A percentile compares a stretch with the other conserved stretches of the same genome.
phyloP scores from a whole-genome alignment of 2,888 invertebrate genomes.

The Oxyscelio sp. region DNA sequence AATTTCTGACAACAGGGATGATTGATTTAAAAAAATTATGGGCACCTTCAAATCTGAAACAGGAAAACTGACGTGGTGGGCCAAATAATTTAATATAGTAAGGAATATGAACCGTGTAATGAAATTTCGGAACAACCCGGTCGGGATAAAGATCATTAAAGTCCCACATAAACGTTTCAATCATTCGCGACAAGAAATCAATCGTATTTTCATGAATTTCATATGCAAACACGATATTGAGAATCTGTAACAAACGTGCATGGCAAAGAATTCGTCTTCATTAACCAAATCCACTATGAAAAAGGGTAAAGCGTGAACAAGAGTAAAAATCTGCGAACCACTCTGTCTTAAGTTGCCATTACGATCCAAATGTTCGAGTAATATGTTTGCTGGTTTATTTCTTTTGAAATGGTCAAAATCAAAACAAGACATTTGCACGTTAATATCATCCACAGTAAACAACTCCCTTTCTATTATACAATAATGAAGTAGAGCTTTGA shows the following conservation, averaged over 20 bases:
- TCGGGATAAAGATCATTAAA: slow-evolving; percentile 52
- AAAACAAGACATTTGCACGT: slow-evolving; percentile 21
- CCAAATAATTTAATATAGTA: slow-evolving; percentile 68
- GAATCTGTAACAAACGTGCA: slow-evolving; percentile 21
- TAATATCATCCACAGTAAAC: background rate
- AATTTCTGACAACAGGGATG: too few relatives aligned
- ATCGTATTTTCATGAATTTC: slow-evolving; percentile 15
- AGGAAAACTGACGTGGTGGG: slow-evolving; percentile 63
- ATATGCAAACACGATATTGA: slow-evolving; percentile 24
- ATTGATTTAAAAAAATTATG: slow-evolving; percentile 64
- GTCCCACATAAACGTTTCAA: background rate
- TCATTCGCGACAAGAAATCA: slow-evolving; percentile 18
- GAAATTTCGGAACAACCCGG: slow-evolving; percentile 62
- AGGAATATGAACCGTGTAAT: slow-evolving; percentile 72
- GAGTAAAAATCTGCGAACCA: slow-evolving; percentile 35
- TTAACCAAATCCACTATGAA: background rate
- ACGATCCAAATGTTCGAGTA: slow-evolving; percentile 16
- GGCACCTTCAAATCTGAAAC: slow-evolving; percentile 71
- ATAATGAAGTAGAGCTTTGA: slow-evolving; percentile 4
- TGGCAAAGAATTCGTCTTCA: background rate
- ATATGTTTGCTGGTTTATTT: slow-evolving; percentile 62
- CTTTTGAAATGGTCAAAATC: slow-evolving; percentile 57
- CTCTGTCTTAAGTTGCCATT: slow-evolving; percentile 55
- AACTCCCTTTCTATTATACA: background rate
- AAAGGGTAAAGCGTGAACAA: slow-evolving; percentile 22